phyloP scores from a whole-genome alignment of 2,888 invertebrate species.

The Tuta absoluta region DNA sequence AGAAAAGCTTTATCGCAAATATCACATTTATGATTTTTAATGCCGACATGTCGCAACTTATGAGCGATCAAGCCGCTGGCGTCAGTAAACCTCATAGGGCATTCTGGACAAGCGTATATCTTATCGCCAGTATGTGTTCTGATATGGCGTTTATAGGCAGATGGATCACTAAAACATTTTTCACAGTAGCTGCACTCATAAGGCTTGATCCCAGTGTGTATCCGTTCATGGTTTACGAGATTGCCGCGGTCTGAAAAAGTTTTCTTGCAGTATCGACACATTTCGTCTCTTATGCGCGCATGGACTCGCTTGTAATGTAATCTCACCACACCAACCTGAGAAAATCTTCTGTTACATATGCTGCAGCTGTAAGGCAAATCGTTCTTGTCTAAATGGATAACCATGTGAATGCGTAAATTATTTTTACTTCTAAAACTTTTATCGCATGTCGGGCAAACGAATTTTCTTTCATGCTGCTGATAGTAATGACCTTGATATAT shows the following conservation, averaged over 20 bases:
- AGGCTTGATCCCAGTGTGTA: slow-evolving; percentile 44
- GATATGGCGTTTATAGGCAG: slow-evolving; percentile 42
- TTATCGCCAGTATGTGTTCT: slow-evolving; percentile 46
- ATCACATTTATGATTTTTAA: slow-evolving; percentile 35
- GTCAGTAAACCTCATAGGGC: slow-evolving; percentile 44
- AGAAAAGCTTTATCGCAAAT: slow-evolving; percentile 38
- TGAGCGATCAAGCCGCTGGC: slow-evolving; percentile 40
- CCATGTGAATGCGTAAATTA: neutral
- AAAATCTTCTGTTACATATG: slow-evolving; percentile 22
- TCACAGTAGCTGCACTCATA: slow-evolving; percentile 41
- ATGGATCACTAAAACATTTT: slow-evolving; percentile 44
- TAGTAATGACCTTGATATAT: neutral
- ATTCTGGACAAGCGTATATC: slow-evolving; percentile 42
- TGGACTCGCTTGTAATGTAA: slow-evolving; percentile 17
- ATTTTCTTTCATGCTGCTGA: neutral
- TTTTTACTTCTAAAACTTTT: neutral
- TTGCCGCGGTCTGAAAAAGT: slow-evolving; percentile 31
- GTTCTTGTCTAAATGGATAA: slow-evolving; percentile 1
- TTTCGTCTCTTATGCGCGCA: slow-evolving; percentile 27
- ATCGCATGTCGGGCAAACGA: neutral
- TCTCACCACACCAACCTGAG: neutral
- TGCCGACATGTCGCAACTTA: slow-evolving; percentile 37
- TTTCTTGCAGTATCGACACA: slow-evolving; percentile 43
- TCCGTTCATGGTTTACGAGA: slow-evolving; percentile 36
- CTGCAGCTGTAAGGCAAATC: slow-evolving; percentile 12